Evolutionary conservation across 2,888 invertebrate genomes (phyloP).

Genomic region (Boloria selene): DNA sequence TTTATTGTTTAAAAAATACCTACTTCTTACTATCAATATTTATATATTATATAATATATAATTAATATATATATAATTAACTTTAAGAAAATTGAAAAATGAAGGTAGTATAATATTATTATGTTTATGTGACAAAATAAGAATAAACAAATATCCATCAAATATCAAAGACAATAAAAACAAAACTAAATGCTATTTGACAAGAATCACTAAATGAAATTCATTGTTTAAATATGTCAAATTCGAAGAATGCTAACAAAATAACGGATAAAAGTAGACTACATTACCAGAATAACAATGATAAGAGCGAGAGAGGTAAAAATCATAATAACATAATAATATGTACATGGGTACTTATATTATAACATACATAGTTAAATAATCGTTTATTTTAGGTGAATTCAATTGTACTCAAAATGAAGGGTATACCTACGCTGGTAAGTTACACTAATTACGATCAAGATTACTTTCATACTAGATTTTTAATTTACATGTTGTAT

Average conservation of each 20-base stretch:
- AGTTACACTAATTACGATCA: no score
- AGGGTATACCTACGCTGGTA: slow-evolving; percentile 71
- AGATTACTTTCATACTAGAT: not conserved
- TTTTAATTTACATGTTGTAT: not conserved
- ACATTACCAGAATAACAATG: slow-evolving; percentile 54
- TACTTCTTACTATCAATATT: no score
- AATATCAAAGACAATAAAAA: slow-evolving; percentile 60
- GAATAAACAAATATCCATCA: slow-evolving; percentile 59
- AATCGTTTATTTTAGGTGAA: slow-evolving; percentile 57
- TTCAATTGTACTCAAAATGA: slow-evolving; percentile 57
- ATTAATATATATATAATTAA: no score
- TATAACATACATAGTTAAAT: not conserved
- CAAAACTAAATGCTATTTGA: slow-evolving; percentile 76
- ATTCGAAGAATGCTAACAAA: slow-evolving; percentile 73
- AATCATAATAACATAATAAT: not conserved
- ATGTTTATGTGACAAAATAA: slow-evolving; percentile 49
- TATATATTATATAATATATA: no score
- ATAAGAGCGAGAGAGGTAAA: slow-evolving; percentile 64
- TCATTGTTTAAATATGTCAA: slow-evolving; percentile 79
- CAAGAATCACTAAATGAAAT: slow-evolving; percentile 76
- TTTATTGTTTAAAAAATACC: no score
- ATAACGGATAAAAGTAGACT: slow-evolving; percentile 65
- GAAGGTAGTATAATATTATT: no score
- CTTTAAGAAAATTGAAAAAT: no score
- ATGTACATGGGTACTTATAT: no score